Evolutionary conservation across 2,113 vertebrate genomes (phyloP), one percentile per base, ranked within the genome.

Genomic region (Polypterus bichir): DNA sequence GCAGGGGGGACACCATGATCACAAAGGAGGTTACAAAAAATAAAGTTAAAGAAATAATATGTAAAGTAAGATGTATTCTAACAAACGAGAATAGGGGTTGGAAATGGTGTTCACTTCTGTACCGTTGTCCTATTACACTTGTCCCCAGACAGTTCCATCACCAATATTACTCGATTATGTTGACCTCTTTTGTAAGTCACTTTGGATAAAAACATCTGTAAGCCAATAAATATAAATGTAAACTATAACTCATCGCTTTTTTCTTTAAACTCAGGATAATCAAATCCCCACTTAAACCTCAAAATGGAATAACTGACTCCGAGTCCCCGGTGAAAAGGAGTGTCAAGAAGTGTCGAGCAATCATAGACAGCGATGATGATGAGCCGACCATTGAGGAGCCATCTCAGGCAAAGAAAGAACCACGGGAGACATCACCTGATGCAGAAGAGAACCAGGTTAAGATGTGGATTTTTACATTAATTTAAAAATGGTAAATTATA

Each of bases 281-380:
- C 1, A 86, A 88, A 68, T 81, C 72, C 49, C 85, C 87, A 0
- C 76, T 91, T 44, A 89, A 89, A 68, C 80, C 84, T 59, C 77
- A 81, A 72, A 94, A 91, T 8, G 78, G 83, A 9, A 71, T 66
- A 8, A 67, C 55, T 1, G 80, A 81, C 8, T 44, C 48, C 0
- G 80, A 89, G 8, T 89, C 86, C 0, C 81, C 88, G 1, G 51
- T 88, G 57, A 92, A 88, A 70, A 81, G 80, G 57, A 69, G 69
- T 0, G 58, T 64, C 44, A 88, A 83, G 69, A 88, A 80, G 66
- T 69, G 74, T 64, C 79, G 75, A 3, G 77, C 72, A 59, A 74
- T 87, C 64, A 1, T 91, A 59, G 83, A 88, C 68, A 90, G 88
- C 2, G 87, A 90, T 1, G 89, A 87, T 0, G 91, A 91, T 3